Percentiles rank a stretch among this genome's conserved stretches.
phyloP scores from a whole-genome alignment of 2,888 invertebrate species.

The Cephus runcator region DNA sequence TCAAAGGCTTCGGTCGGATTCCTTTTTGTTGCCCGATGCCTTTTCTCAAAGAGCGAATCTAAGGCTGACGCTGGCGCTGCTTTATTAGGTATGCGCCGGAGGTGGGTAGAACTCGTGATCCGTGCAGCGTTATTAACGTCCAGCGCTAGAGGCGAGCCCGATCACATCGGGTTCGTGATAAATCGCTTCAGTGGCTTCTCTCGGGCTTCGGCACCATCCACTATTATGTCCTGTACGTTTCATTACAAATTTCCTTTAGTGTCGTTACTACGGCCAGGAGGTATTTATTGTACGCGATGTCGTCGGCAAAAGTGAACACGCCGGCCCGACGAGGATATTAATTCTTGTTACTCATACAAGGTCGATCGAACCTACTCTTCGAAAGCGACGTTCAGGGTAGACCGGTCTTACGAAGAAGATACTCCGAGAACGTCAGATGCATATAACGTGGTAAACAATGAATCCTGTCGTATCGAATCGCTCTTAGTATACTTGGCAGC shows the following conservation, averaged over 20 bases:
- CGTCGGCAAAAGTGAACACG: constrained; percentile 30
- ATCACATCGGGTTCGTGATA: constrained; percentile 60
- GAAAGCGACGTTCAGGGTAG: background rate
- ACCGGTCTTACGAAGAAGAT: background rate
- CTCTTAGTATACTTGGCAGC: constrained; percentile 18
- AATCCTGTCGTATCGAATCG: constrained; percentile 34
- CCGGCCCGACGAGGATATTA: constrained; percentile 33
- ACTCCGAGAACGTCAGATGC: constrained; percentile 10
- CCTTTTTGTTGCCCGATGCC: constrained; percentile 9
- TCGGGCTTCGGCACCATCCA: constrained; percentile 27
- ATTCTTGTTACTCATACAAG: constrained; percentile 34
- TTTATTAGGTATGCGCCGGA: constrained; percentile 60
- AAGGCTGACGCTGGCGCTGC: constrained; percentile 32
- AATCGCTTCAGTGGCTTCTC: constrained; percentile 57
- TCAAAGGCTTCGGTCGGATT: background rate
- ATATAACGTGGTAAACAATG: constrained; percentile 31
- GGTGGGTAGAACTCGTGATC: constrained; percentile 53
- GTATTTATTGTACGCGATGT: constrained; percentile 39
- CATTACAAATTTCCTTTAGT: constrained; percentile 56
- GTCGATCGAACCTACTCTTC: background rate
- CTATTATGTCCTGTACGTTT: constrained; percentile 56
- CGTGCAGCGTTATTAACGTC: constrained; percentile 61
- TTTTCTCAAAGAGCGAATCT: background rate
- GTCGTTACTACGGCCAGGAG: constrained; percentile 37
- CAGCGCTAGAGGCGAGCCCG: constrained; percentile 58